A percentile compares a stretch with the other conserved stretches of the same genome.
Conservation (phyloP, 2,113 vertebrate species). For the Redunca redunca region DNA sequence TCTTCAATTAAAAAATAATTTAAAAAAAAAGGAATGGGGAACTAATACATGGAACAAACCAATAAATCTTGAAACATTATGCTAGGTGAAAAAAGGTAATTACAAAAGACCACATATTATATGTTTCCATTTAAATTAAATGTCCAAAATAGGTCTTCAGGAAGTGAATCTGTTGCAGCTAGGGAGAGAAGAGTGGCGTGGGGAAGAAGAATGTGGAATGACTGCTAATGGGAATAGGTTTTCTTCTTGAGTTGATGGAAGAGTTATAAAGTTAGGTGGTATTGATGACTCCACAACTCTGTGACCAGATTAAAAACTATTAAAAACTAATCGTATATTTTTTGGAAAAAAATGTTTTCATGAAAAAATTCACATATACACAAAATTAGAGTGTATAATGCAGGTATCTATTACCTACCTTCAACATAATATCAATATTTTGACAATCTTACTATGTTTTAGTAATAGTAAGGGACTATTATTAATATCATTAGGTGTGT, state of each 20-base stretch:
- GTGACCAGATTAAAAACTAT: not conserved
- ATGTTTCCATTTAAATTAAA: not conserved
- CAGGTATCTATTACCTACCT: not conserved
- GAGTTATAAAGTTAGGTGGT: not conserved
- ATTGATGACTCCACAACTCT: not conserved
- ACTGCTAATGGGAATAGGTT: too few species aligned
- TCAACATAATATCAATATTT: not conserved
- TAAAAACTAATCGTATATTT: fast-evolving
- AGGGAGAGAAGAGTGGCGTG: not conserved
- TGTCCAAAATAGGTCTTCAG: not conserved
- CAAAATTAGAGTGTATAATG: not conserved
- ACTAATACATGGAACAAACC: not conserved
- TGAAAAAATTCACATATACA: not conserved
- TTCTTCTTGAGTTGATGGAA: not conserved
- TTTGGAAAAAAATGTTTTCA: not conserved
- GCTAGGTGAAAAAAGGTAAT: not conserved
- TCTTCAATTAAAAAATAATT: not conserved
- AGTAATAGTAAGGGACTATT: not conserved
- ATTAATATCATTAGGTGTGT: not conserved
- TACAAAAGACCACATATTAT: not conserved
- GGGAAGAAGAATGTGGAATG: not conserved
- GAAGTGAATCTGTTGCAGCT: not conserved
- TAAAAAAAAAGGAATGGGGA: not conserved
- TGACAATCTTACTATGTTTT: not conserved
- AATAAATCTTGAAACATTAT: not conserved